Percentiles rank a stretch among this genome's conserved stretches.
Conservation (phyloP, 2,888 invertebrate species). For the Shargacucullia verbasci region DNA sequence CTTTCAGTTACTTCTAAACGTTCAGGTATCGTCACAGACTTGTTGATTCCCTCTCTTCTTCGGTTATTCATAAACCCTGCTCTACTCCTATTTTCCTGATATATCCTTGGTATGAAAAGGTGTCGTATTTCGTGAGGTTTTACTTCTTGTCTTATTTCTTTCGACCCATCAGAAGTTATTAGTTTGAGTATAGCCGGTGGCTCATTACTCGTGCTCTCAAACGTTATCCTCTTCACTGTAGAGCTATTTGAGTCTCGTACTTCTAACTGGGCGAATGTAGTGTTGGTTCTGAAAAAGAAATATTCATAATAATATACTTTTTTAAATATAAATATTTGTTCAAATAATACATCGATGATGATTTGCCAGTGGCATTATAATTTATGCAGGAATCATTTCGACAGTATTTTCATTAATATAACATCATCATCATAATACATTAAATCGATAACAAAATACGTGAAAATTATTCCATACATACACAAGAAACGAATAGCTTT, state of each 20-base stretch:
- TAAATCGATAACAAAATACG: too few species aligned
- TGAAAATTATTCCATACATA: too few species aligned
- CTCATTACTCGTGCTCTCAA: constrained; percentile 80
- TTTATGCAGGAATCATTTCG: too few species aligned
- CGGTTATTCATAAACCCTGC: constrained; percentile 81
- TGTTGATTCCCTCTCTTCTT: constrained; percentile 72
- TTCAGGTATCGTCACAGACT: constrained; percentile 68
- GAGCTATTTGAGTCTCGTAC: constrained; percentile 79
- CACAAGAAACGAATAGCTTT: background rate
- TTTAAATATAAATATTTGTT: too few species aligned
- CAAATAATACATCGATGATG: too few species aligned
- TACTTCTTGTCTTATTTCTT: constrained; percentile 78
- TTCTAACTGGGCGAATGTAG: constrained; percentile 84
- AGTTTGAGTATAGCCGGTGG: constrained; percentile 74
- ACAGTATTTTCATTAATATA: too few species aligned
- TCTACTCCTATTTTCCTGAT: constrained; percentile 80
- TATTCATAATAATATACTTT: constrained; percentile 1
- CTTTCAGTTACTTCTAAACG: constrained; percentile 70
- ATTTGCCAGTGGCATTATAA: too few species aligned
- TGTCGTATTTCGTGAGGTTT: constrained; percentile 85
- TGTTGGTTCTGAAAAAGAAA: constrained; percentile 79
- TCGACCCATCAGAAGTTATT: constrained; percentile 78
- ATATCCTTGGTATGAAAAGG: constrained; percentile 79
- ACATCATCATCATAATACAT: too few species aligned
- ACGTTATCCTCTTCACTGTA: constrained; percentile 79